These are phyloP conservation scores for Calonectris borealis DNA, from an alignment of 2,113 vertebrate genomes.

Conservation along the genomic window DNA sequence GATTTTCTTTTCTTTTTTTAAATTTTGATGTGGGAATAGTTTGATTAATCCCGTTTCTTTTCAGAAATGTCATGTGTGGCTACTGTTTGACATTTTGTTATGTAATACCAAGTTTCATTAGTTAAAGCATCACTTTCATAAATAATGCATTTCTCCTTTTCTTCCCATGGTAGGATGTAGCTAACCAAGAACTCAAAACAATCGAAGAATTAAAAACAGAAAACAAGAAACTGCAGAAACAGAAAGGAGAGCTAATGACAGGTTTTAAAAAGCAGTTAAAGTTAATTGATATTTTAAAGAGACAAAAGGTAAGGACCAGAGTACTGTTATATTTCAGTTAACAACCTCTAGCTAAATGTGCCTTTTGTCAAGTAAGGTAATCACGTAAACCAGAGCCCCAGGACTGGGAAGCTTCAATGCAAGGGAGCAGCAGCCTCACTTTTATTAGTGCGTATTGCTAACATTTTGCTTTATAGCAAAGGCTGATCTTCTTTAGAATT, in stretches of 20 bases:
- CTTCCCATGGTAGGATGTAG: slow-evolving; percentile 75
- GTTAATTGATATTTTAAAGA: slow-evolving; percentile 94
- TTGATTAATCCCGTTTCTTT: neutral
- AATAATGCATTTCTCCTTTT: neutral
- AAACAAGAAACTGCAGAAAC: slow-evolving; percentile 92
- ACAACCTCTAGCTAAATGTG: neutral
- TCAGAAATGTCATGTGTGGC: neutral
- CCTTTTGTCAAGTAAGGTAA: neutral
- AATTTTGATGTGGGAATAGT: neutral
- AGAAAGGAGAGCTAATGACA: slow-evolving; percentile 88
- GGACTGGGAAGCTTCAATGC: neutral
- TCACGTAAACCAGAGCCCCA: neutral
- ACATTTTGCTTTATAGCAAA: neutral
- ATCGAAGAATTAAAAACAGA: slow-evolving; percentile 86
- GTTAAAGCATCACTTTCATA: neutral
- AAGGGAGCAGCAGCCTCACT: neutral
- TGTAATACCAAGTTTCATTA: neutral
- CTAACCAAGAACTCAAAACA: slow-evolving; percentile 83
- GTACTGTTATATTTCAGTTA: neutral
- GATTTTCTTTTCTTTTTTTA: neutral
- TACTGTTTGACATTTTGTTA: neutral
- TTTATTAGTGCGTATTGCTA: neutral
- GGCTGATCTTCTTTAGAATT: neutral
- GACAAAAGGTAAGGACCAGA: slow-evolving; percentile 84
- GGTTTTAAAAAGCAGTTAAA: slow-evolving; percentile 95